phyloP scores from a whole-genome alignment of 2,888 invertebrate species.

The Aleiodes leptofemur region DNA sequence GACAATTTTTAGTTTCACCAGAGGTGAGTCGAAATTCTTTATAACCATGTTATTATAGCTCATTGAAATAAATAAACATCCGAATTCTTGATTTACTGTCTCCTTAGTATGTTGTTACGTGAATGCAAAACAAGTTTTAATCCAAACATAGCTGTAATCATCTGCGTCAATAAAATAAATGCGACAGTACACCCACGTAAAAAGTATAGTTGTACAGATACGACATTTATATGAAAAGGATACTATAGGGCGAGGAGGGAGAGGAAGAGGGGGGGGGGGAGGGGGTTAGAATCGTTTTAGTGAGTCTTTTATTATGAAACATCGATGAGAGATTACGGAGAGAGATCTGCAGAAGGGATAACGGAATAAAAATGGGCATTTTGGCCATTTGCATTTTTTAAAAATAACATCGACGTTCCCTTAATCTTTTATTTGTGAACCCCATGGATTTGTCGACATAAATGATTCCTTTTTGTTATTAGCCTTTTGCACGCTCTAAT shows the following conservation, averaged over 20 bases:
- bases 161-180: constrained; percentile 27
- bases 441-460: constrained; percentile 23
- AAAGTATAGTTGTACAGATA: constrained; percentile 16
- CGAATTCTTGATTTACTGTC: neutral
- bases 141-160: constrained; percentile 10
- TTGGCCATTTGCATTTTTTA: constrained; percentile 59
- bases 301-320: constrained; percentile 50
- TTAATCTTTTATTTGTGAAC: constrained; percentile 20
- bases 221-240: constrained; percentile 18
- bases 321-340: constrained; percentile 54
- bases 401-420: constrained; percentile 44
- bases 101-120: neutral
- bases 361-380: constrained; percentile 57
- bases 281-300: constrained; percentile 35
- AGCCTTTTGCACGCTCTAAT: constrained; percentile 45
- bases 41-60: too few species aligned
- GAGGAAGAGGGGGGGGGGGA: too few species aligned
- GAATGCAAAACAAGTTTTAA: constrained; percentile 16
- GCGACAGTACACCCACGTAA: constrained; percentile 29
- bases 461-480: constrained; percentile 37
- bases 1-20: neutral
- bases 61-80: constrained; percentile 1
- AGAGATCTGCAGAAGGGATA: constrained; percentile 52
- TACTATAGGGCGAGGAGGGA: neutral
- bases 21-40: too few species aligned